Percentiles rank a stretch among this genome's conserved stretches.
These are phyloP conservation scores for Benthosema pterotum DNA, from an alignment of 2,797 vertebrate genomes.

Conservation along the genomic window DNA sequence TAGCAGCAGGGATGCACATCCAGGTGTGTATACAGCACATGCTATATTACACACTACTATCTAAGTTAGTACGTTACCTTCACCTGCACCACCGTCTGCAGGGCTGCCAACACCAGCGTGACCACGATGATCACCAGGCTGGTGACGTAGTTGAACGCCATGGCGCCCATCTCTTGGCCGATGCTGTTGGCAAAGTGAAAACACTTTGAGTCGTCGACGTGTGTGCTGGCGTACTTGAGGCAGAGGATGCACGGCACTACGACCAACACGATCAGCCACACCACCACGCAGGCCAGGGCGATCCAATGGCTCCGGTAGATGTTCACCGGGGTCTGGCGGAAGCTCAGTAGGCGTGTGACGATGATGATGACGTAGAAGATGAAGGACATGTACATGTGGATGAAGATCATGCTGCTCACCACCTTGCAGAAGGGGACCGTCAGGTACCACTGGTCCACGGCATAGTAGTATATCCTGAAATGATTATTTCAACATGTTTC, in stretches of 20 bases:
- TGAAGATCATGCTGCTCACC: conserved; percentile 88
- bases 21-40: too few species aligned
- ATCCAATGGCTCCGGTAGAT: conserved; percentile 82
- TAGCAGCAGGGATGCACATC: too few species aligned
- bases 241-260: conserved; percentile 59
- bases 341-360: conserved; percentile 79
- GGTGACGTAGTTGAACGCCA: conserved; percentile 78
- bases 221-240: conserved; percentile 70
- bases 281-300: conserved; percentile 66
- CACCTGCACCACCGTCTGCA: conserved; percentile 76
- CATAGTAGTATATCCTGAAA: conserved; percentile 84
- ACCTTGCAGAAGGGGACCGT: conserved; percentile 71
- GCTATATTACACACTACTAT: too few species aligned
- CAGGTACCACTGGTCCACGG: conserved; percentile 67
- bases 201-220: conserved; percentile 46
- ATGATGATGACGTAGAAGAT: conserved; percentile 87
- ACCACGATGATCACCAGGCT: conserved; percentile 64
- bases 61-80: too few species aligned
- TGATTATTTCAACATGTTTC: too few species aligned
- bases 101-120: conserved; percentile 63
- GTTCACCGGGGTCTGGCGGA: conserved; percentile 73
- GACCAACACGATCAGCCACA: conserved; percentile 82
- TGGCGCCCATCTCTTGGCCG: rapidly evolving
- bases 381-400: conserved; percentile 93
- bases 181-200: conserved; percentile 82